These are phyloP conservation scores for Pachypanchax playfairii DNA, from an alignment of 2,113 vertebrate genomes.

Conservation along the genomic window DNA sequence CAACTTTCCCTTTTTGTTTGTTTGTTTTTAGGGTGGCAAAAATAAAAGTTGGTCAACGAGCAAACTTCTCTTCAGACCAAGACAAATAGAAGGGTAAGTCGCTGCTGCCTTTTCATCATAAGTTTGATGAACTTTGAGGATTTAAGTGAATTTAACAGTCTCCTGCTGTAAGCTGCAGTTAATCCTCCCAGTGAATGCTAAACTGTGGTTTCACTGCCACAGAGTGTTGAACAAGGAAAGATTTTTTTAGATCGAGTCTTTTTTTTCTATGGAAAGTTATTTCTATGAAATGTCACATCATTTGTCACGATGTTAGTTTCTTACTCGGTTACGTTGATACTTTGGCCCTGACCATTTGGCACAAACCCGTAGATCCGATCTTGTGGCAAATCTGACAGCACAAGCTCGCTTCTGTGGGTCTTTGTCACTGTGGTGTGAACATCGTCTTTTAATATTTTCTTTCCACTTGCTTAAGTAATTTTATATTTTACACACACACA, in stretches of 20 bases:
- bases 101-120: constrained; percentile 13
- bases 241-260: background rate
- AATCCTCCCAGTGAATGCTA: background rate
- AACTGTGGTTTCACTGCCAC: background rate
- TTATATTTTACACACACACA: background rate
- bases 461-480: background rate
- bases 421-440: constrained; percentile 92
- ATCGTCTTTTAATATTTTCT: constrained; percentile 39
- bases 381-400: constrained; percentile 93
- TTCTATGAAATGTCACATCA: no score
- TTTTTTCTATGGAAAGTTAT: no score
- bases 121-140: constrained; percentile 39
- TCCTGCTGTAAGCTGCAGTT: constrained; percentile 11
- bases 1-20: constrained; percentile 41
- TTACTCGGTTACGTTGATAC: constrained; percentile 57
- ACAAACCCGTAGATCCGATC: constrained; percentile 99
- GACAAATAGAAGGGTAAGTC: constrained; percentile 62
- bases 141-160: constrained; percentile 22
- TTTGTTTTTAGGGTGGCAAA: constrained; percentile 45
- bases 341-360: constrained; percentile 86
- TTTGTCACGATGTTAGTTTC: background rate
- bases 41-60: constrained; percentile 14
- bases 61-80: background rate
- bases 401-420: constrained; percentile 99
- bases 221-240: background rate